Base-by-base conservation (phyloP, 2,888 invertebrate genomes). In the Norana najaformis region DNA sequence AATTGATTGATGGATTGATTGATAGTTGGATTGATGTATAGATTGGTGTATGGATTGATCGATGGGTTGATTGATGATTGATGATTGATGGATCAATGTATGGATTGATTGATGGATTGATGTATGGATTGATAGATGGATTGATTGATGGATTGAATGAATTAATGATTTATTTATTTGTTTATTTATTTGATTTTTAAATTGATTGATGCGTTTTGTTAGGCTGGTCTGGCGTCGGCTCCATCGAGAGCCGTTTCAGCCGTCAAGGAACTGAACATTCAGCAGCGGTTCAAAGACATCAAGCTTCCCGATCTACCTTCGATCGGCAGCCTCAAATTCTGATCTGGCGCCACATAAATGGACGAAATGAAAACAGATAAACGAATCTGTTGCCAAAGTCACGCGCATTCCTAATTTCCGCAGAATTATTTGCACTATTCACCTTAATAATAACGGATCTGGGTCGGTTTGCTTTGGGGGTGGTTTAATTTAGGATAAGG, bases 191-290 rank as follows among this genome's bases (percentile, higher is more conserved):
- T 69, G 30, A n/a, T 69, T 69, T 6, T n/a, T 35, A 35, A n/a
- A 36, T 85, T 85, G 36, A 30, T 37, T 85, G 6, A 0, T 85
- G 20, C 16, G 3, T 18, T 85, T 30, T 85, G 6, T 82, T 95
- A 98, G 98, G 98, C 98, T 93, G 99, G 99, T 38, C 96, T 99
- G 93, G 97, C 98, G 18, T 98, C 98, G 30, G 99, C 99, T 13
- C 99, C 99, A 0, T 98, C 99, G 8, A 96, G 99, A 89, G 99
- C 99, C 0, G 98, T 99, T 0, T 98, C 98, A 0, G 99, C 99
- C 0, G 98, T 99, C 11, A 99, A 99, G 95, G 99, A 98, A 95
- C 99, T 99, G 97, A 99, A 99, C 96, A 96, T 99, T 95, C 98
- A 99, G 13, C 99, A 99, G 95, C 99, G 99, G 95, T 97, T 99